Conservation (phyloP, 2,797 vertebrate genomes). For the Nannoperca australis region DNA sequence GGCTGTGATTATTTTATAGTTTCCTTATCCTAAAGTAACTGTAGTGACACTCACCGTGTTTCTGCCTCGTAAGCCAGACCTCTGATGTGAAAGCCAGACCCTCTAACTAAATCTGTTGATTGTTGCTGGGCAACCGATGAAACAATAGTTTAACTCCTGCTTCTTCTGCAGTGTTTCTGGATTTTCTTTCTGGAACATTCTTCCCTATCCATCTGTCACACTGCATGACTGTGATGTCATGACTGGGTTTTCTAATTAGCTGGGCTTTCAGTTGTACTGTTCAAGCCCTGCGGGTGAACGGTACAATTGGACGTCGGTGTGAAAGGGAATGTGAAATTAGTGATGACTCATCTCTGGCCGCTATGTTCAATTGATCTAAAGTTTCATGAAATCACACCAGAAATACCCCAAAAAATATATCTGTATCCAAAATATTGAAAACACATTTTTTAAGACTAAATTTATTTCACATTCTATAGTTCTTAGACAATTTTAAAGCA, state of each 20-base stretch:
- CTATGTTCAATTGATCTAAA: constrained; percentile 81
- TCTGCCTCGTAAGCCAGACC: constrained; percentile 61
- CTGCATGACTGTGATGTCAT: constrained; percentile 80
- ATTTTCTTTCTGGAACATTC: constrained; percentile 76
- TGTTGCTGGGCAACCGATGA: constrained; percentile 62
- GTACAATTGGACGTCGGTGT: constrained; percentile 74
- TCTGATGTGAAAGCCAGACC: constrained; percentile 42
- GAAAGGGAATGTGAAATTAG: constrained; percentile 85
- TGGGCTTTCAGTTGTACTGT: constrained; percentile 32
- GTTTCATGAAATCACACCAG: constrained; percentile 83
- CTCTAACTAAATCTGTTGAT: constrained; percentile 68
- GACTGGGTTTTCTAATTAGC: constrained; percentile 72
- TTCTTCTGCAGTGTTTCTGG: constrained; percentile 56
- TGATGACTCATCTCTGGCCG: constrained; percentile 82
- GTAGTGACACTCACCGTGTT: constrained; percentile 55
- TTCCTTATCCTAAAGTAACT: constrained; percentile 68
- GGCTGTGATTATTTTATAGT: constrained; percentile 63
- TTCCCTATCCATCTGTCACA: constrained; percentile 69
- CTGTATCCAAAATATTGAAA: constrained; percentile 69
- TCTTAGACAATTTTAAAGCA: constrained; percentile 11
- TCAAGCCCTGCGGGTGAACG: constrained; percentile 69
- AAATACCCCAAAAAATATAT: constrained; percentile 72
- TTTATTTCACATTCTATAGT: constrained; percentile 45
- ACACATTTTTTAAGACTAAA: constrained; percentile 52
- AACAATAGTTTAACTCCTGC: constrained; percentile 60